Evolutionary conservation across 2,888 invertebrate species (phyloP), one percentile per base, ranked within the genome.

Genomic region (Siphlonurus alternatus): DNA sequence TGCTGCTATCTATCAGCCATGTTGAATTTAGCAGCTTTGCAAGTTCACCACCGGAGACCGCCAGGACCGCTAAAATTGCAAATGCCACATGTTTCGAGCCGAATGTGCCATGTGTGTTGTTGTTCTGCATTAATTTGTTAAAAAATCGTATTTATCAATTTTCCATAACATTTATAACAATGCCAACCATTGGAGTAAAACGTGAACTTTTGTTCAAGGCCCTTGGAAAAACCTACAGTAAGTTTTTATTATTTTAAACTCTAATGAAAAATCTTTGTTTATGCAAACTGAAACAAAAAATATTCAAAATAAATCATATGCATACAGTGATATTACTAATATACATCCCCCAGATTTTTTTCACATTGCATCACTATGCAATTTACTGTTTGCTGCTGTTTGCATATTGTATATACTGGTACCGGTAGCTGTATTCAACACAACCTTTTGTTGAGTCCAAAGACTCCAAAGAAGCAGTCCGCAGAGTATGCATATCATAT

Each of bases 1-100:
- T 56, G 56, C 56, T 56, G 56, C 56, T 56, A n/a, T 56, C 56
- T 56, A 56, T 22, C n/a, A 56, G 56, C 56, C 56, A 56, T 56
- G 22, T 56, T 56, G 56, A 56, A 56, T 56, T 38, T 38, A 38
- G 38, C 38, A 38, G 38, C 38, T 38, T 38, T 38, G 38, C 38
- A 38, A 38, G 38, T 38, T 38, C 38, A 38, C 38, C 38, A 38
- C 38, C 38, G 38, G 38, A 38, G 38, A 38, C 38, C 38, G 38
- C 38, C 15, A 38, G 38, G 5, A 15, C 5, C 5, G 38, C 38
- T 10, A 38, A 38, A 38, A 38, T 38, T 38, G 38, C 38, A 38
- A 38, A 38, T 38, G 38, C 38, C 38, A 38, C 38, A 38, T 38
- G 38, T 38, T 38, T 38, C 15, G 15, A 15, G 38, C 5, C 38